Conservation (phyloP, 2,113 vertebrate genomes). For the Vombatus ursinus region DNA sequence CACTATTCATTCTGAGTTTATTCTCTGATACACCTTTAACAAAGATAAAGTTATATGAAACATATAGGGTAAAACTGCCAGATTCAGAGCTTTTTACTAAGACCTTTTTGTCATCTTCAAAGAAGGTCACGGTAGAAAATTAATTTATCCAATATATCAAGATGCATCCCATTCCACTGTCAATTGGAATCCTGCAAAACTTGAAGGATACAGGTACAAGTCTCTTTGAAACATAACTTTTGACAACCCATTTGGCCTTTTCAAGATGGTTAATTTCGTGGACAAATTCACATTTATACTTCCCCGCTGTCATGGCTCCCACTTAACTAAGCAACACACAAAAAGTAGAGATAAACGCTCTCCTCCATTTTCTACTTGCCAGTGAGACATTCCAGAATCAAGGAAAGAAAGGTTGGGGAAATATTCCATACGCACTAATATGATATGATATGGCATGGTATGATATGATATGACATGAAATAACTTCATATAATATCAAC, state of each 20-base stretch:
- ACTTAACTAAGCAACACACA: background rate
- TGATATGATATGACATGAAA: no score
- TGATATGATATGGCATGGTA: background rate
- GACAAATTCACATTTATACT: background rate
- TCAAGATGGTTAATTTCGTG: background rate
- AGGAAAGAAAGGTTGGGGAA: background rate
- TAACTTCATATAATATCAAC: background rate
- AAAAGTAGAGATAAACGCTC: background rate
- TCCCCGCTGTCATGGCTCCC: background rate
- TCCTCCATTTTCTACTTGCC: background rate
- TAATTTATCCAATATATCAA: background rate
- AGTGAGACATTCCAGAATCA: background rate
- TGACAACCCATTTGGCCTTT: background rate
- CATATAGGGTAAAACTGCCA: background rate
- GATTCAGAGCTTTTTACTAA: background rate
- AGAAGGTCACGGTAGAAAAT: background rate
- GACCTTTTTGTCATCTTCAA: background rate
- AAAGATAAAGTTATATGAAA: background rate
- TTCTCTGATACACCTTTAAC: background rate
- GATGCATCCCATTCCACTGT: background rate
- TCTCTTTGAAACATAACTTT: background rate
- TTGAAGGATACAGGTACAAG: background rate
- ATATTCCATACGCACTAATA: background rate
- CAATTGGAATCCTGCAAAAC: background rate
- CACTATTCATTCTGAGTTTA: background rate